Evolutionary conservation across 2,113 vertebrate genomes (phyloP), one percentile per base, ranked within the genome.

Genomic region (Cryptotis parvus): DNA sequence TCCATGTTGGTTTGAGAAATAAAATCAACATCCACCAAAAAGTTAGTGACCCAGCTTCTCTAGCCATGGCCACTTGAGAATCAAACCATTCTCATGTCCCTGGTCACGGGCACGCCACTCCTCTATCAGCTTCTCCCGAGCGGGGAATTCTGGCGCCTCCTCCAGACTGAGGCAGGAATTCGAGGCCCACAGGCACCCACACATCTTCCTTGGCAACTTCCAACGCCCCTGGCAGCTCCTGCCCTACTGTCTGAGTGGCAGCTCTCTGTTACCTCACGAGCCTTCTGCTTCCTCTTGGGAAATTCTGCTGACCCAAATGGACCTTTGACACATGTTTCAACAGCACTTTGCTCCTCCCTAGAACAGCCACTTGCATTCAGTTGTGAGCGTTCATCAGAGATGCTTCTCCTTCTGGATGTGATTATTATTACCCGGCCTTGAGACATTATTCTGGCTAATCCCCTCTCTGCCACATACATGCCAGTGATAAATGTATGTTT

Each of bases 381-480:
- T 83, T 43, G 63, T 49, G 52, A 33, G 43, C 61, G 81, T 83
- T 88, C 1, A 18, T 58, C n/a, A 70, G 15, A 41, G 29, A 70
- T 39, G 6, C 43, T 92, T 92, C 58, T 89, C 70, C 92, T 87
- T 66, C 52, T 2, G 4, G 35, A 61, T 75, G 55, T 90, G 37
- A 52, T 84, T 29, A 49, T 77, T 52, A 84, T 81, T 84, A 87
- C 35, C n/a, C 14, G 35, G 31, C 9, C 41, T 82, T 61, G 41
- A 81, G 70, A 65, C 16, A 63, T 84, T 82, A 66, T 55, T 76
- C 29, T 69, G 85, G 68, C 15, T 94, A 85, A 90, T 70, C 26
- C 35, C 63, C 15, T 85, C 37, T 35, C 84, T 55, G 11, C 26
- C 72, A 80, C 22, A 55, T 39, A 80, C 89, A 88, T 78, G 84